These are phyloP conservation scores for Hybognathus amarus DNA, from an alignment of 2,797 vertebrate species.

Conservation along the genomic window DNA sequence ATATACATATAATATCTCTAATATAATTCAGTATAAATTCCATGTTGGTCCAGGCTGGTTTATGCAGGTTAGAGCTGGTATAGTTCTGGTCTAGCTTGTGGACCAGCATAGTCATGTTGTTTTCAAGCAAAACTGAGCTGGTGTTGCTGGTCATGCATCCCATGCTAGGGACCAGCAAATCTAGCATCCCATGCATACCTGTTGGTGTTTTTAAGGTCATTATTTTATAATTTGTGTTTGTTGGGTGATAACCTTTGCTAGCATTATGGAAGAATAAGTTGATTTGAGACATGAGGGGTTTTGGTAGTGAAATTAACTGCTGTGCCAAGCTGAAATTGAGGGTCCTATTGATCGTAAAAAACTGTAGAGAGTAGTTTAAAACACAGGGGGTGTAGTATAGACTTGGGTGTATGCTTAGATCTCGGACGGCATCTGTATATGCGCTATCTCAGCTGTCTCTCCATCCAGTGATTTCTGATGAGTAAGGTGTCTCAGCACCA, in stretches of 20 bases:
- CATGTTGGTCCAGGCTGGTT: background rate
- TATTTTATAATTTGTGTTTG: background rate
- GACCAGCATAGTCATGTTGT: background rate
- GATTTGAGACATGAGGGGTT: background rate
- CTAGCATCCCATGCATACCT: background rate
- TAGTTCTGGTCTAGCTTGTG: background rate
- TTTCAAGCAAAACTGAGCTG: background rate
- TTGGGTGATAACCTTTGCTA: background rate
- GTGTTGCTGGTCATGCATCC: background rate
- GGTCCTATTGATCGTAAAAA: too few relatives aligned
- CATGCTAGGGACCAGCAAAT: background rate
- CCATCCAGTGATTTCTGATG: constrained; percentile 38
- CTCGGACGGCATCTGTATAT: constrained; percentile 13
- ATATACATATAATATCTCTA: too few relatives aligned
- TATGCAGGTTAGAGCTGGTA: background rate
- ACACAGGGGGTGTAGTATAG: background rate
- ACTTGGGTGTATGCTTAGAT: constrained; percentile 14
- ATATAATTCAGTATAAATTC: background rate
- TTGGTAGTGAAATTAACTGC: background rate
- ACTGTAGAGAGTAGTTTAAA: background rate
- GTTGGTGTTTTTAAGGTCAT: background rate
- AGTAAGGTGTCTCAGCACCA: constrained; percentile 31
- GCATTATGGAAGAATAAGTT: background rate
- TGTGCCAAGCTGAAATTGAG: background rate
- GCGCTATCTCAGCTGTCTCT: constrained; percentile 25